Conservation (phyloP, 2,797 vertebrate genomes). For the Pyrocephalus nanus region DNA sequence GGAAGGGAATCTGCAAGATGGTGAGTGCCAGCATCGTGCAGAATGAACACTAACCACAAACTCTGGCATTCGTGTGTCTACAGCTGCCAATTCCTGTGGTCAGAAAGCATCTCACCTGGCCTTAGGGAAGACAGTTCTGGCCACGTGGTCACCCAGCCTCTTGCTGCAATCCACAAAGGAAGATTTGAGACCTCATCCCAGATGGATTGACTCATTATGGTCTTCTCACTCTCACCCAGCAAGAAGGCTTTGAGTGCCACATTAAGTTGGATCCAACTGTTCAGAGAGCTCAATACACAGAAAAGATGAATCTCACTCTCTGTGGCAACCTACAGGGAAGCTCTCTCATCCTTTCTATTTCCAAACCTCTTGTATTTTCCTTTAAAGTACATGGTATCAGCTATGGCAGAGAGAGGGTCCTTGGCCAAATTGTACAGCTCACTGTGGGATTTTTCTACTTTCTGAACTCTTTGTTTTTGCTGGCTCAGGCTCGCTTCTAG, state of each 20-base stretch:
- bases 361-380: neutral
- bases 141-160: neutral
- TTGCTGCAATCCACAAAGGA: accelerated
- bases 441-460: conserved; percentile 19
- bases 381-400: neutral
- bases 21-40: neutral
- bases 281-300: neutral
- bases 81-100: neutral
- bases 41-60: neutral
- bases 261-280: accelerated
- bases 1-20: neutral
- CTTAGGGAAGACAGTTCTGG: neutral
- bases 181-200: neutral
- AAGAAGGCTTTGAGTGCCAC: neutral
- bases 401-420: neutral
- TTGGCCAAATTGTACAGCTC: neutral
- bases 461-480: conserved; percentile 46
- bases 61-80: neutral
- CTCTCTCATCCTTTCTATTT: neutral
- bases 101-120: neutral
- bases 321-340: neutral
- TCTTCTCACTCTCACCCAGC: neutral
- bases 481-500: conserved; percentile 14
- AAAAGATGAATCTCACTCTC: neutral
- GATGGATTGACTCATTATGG: accelerated